phyloP scores from a whole-genome alignment of 2,888 invertebrate genomes.

The Pachycephus smyrnensis region DNA sequence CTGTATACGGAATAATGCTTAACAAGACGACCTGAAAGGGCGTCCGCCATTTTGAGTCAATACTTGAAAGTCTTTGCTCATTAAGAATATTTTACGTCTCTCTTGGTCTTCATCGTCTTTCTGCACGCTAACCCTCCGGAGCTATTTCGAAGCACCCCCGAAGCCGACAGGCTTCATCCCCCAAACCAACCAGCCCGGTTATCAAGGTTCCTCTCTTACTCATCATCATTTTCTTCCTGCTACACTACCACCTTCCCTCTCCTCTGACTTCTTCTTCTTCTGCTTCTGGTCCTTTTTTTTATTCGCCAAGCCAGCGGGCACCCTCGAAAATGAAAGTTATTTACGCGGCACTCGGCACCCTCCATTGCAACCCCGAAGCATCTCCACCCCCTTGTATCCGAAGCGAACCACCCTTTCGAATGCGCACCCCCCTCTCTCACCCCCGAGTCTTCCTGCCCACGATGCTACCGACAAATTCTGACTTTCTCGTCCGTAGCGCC shows the following conservation, averaged over 20 bases:
- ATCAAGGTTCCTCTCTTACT: slow-evolving; percentile 6
- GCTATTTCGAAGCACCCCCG: neutral
- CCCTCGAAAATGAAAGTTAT: slow-evolving; percentile 23
- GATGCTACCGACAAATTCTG: slow-evolving; percentile 1
- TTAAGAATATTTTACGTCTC: slow-evolving; percentile 64
- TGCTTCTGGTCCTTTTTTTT: slow-evolving; percentile 13
- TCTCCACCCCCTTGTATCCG: slow-evolving; percentile 36
- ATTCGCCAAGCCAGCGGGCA: slow-evolving; percentile 22
- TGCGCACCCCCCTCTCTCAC: slow-evolving; percentile 3
- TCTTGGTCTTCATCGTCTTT: slow-evolving; percentile 9
- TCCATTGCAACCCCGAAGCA: slow-evolving; percentile 19
- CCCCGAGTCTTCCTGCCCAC: neutral
- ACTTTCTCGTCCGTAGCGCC: neutral
- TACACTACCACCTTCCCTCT: neutral
- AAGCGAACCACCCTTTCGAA: slow-evolving; percentile 28
- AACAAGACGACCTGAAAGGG: slow-evolving; percentile 65
- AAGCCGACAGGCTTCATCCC: neutral
- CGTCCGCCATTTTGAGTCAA: slow-evolving; percentile 65
- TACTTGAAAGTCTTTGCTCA: slow-evolving; percentile 66
- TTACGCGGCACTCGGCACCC: slow-evolving; percentile 12
- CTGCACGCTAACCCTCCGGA: neutral
- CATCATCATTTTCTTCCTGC: neutral
- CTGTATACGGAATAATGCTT: slow-evolving; percentile 58
- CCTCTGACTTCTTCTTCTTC: neutral
- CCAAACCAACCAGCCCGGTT: neutral